These are phyloP conservation scores for Onychomys leucogaster DNA, from an alignment of 2,797 vertebrate genomes.

Conservation along the genomic window DNA sequence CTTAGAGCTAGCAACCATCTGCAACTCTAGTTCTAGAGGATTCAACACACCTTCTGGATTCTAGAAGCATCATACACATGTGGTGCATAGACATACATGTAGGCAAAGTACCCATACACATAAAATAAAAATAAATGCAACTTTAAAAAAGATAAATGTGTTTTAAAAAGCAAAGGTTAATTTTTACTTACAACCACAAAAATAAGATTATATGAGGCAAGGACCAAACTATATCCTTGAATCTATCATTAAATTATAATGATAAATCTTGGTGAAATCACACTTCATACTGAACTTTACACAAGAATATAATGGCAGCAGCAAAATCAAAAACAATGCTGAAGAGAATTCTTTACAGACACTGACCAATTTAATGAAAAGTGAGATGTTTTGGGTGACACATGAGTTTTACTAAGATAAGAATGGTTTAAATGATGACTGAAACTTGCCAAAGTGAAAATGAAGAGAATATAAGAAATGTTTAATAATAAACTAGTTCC, in stretches of 20 bases:
- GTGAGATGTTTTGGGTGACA: background rate
- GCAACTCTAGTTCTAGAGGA: no score
- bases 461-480: background rate
- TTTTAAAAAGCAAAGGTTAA: background rate
- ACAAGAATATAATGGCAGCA: background rate
- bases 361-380: background rate
- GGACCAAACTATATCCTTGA: background rate
- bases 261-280: background rate
- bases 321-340: background rate
- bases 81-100: background rate
- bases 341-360: constrained; percentile 22
- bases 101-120: background rate
- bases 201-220: background rate
- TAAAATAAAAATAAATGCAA: background rate
- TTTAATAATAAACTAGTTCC: background rate
- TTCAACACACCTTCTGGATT: background rate
- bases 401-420: constrained; percentile 27
- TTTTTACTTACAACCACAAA: background rate
- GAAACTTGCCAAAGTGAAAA: background rate
- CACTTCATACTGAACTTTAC: background rate
- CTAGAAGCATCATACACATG: background rate
- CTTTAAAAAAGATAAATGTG: background rate
- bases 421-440: background rate
- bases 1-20: background rate
- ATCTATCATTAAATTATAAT: background rate